A percentile compares a stretch with the other conserved stretches of the same genome.
phyloP scores from a whole-genome alignment of 2,797 vertebrate species.

The Vipera latastei region DNA sequence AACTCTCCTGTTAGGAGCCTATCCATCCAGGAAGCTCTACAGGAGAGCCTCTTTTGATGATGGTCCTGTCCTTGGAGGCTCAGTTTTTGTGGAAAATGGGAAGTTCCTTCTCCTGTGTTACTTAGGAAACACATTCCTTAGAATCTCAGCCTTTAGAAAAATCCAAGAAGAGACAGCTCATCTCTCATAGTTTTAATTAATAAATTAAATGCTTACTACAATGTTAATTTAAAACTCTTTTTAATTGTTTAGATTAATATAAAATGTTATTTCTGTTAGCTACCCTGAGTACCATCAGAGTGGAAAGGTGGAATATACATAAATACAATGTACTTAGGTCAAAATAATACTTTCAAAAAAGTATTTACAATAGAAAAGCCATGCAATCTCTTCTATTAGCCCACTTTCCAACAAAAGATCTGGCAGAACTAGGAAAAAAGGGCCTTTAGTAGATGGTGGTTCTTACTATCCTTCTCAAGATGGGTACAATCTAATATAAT shows the following conservation, averaged over 20 bases:
- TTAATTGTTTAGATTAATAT: neutral
- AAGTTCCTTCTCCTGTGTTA: neutral
- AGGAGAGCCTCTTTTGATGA: neutral
- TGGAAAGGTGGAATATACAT: neutral
- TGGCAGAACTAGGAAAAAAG: neutral
- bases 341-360: neutral
- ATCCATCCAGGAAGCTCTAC: neutral
- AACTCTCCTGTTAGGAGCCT: neutral
- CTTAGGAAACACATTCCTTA: neutral
- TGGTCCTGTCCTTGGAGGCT: neutral
- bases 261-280: neutral
- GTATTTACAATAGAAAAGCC: neutral
- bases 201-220: neutral
- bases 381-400: neutral
- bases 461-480: neutral
- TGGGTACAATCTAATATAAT: neutral
- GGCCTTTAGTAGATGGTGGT: neutral
- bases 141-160: neutral
- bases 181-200: neutral
- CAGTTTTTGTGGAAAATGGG: neutral
- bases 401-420: neutral
- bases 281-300: neutral
- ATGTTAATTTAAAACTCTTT: neutral
- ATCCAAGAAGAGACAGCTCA: neutral
- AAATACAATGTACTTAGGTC: neutral